Evolutionary conservation across 35 echinoderm and acorn worm species (phyloP), one percentile per base, ranked within the genome.

Genomic region (Holothuria glaberrima): DNA sequence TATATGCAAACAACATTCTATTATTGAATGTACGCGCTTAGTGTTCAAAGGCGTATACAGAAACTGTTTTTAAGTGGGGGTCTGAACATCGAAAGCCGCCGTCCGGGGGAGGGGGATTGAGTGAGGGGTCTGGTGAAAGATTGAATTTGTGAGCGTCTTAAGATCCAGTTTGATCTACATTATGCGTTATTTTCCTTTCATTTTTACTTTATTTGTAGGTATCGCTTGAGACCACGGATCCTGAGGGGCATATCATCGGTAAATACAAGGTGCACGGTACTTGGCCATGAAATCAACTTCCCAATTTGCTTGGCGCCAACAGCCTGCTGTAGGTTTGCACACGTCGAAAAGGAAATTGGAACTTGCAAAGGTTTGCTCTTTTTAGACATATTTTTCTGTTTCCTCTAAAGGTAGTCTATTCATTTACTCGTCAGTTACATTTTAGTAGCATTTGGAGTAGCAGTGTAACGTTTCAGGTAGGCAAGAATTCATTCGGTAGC

Each of bases 241-340:
- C 64, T 94, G 21, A 66, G 89, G 36, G 89, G 90, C 27, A 50
- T 94, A 45, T 68, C 82, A 30, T 25, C 28, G 19, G 48, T 72
- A 28, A 68, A 91, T 69, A 17, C 87, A 7, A 75, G 56, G 5
- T 76, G 60, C 21, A 80, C 89, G 6, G 31, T 94, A 2, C 89
- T 94, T 19, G 93, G 93, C 29, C 68, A 88, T 48, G 52, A 35
- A 52, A 81, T 94, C 29, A 68, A 59, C 48, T 67, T 87, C 13
- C 93, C 93, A 14, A 71, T 94, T 16, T 86, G 93, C 31, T 65
- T 94, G 22, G 89, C 93, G 33, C 93, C 93, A 18, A 68, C 92
- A 30, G 88, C 78, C 17, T 48, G 36, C 21, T 88, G 76, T 21
- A 62, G 80, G n/a, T 86, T 86, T 34, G 92, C 88, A 2, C 88